Conservation (phyloP, 1,140 invertebrate species). For the Onthophagus taurus region DNA sequence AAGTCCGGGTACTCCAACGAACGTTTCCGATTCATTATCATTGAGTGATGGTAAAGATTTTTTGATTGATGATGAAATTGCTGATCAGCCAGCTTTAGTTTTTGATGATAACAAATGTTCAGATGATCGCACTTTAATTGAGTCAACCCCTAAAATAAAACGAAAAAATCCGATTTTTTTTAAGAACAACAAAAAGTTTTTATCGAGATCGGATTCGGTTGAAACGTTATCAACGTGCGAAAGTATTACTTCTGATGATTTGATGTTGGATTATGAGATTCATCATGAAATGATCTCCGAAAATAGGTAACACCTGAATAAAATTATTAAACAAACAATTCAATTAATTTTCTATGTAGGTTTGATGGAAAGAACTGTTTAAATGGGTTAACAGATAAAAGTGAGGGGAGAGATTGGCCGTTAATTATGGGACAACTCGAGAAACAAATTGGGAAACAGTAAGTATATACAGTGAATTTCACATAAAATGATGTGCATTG, state of each 20-base stretch:
- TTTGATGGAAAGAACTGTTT: too few species aligned
- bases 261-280: constrained; percentile 73
- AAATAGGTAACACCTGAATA: too few species aligned
- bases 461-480: too few species aligned
- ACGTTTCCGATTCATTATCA: constrained; percentile 61
- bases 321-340: too few species aligned
- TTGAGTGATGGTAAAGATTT: constrained; percentile 61
- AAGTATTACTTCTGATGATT: constrained; percentile 70
- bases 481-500: too few species aligned
- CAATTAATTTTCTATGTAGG: too few species aligned
- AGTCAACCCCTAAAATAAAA: constrained; percentile 21
- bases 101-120: constrained; percentile 52
- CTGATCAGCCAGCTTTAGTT: constrained; percentile 75
- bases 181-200: constrained; percentile 23
- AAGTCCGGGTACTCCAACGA: constrained; percentile 63
- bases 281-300: too few species aligned
- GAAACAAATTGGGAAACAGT: too few species aligned
- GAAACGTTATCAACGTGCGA: constrained; percentile 69
- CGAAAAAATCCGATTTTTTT: constrained; percentile 31
- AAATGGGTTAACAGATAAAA: too few species aligned
- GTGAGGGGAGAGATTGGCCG: too few species aligned
- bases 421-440: too few species aligned
- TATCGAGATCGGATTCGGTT: constrained; percentile 34
- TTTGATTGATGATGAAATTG: constrained; percentile 78
- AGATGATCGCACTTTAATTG: constrained; percentile 28